A percentile compares a stretch with the other conserved stretches of the same genome.
Evolutionary conservation across 2,113 vertebrate genomes (phyloP).

Genomic region (Porphyrio hochstetteri): DNA sequence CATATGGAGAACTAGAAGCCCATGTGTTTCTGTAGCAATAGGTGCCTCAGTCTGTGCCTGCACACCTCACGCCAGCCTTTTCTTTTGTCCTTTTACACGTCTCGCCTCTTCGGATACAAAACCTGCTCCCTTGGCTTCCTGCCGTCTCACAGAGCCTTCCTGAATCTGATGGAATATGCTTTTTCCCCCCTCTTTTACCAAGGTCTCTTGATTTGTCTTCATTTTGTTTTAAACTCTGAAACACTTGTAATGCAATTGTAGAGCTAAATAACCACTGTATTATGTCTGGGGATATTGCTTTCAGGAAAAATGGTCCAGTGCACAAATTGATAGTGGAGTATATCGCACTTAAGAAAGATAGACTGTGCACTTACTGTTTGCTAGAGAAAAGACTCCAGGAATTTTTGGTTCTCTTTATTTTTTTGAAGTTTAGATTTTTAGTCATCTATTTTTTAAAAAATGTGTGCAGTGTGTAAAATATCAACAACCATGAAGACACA

Average conservation of each 20-base stretch:
- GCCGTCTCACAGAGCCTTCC: background rate
- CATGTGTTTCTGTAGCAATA: background rate
- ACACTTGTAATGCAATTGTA: slow-evolving; percentile 41
- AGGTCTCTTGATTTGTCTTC: slow-evolving; percentile 49
- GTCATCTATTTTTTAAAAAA: background rate
- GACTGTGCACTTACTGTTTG: slow-evolving; percentile 30
- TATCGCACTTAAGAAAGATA: slow-evolving; percentile 53
- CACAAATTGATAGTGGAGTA: slow-evolving; percentile 54
- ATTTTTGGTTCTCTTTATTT: background rate
- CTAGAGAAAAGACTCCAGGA: background rate
- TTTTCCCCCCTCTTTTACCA: background rate
- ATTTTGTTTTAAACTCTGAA: slow-evolving; percentile 58
- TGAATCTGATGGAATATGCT: background rate
- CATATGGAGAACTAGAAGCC: background rate
- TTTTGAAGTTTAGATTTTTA: background rate
- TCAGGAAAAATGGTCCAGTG: slow-evolving; percentile 57
- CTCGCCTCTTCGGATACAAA: background rate
- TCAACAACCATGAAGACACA: background rate
- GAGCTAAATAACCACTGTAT: slow-evolving; percentile 49
- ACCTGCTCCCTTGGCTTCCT: background rate
- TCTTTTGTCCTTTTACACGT: background rate
- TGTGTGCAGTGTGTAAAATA: background rate
- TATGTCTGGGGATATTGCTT: slow-evolving; percentile 55
- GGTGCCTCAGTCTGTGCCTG: background rate
- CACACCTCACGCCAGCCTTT: background rate